A percentile compares a stretch with the other conserved stretches of the same genome.
Conservation (phyloP, 1,140 invertebrate species). For the Neodiprion fabricii region DNA sequence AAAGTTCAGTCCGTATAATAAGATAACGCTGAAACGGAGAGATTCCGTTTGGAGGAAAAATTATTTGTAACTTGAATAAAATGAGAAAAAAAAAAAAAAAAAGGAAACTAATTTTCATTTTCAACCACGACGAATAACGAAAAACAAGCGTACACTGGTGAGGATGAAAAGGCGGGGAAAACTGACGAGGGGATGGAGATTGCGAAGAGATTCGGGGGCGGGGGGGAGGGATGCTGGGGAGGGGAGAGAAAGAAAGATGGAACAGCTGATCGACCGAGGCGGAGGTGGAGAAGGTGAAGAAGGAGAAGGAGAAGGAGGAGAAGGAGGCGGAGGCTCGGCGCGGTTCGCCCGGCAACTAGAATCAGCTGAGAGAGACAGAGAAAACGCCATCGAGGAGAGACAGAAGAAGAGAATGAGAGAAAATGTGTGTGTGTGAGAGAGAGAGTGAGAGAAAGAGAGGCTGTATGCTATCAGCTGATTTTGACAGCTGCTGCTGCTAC, state of each 20-base stretch:
- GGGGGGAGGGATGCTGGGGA: neutral
- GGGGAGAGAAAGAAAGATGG: neutral
- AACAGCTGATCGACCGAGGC: conserved; percentile 39
- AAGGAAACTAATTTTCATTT: no score
- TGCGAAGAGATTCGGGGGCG: neutral
- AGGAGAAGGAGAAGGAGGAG: no score
- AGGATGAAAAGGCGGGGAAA: conserved; percentile 20
- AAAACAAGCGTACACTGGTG: no score
- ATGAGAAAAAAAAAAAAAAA: no score
- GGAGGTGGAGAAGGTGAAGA: neutral
- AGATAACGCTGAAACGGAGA: no score
- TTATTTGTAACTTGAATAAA: no score
- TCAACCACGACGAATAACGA: no score
- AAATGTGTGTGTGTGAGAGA: neutral
- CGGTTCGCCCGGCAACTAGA: no score
- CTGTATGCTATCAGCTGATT: conserved; percentile 40
- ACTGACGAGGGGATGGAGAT: conserved; percentile 22
- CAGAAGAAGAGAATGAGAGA: neutral
- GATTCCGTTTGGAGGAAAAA: no score
- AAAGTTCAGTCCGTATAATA: no score
- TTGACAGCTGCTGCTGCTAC: conserved; percentile 35
- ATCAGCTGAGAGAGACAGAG: no score
- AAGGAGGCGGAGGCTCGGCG: no score
- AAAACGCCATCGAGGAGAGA: neutral
- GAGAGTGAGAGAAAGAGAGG: conserved; percentile 11